Evolutionary conservation across 2,888 invertebrate genomes (phyloP).

Genomic region (Andrena minutula): DNA sequence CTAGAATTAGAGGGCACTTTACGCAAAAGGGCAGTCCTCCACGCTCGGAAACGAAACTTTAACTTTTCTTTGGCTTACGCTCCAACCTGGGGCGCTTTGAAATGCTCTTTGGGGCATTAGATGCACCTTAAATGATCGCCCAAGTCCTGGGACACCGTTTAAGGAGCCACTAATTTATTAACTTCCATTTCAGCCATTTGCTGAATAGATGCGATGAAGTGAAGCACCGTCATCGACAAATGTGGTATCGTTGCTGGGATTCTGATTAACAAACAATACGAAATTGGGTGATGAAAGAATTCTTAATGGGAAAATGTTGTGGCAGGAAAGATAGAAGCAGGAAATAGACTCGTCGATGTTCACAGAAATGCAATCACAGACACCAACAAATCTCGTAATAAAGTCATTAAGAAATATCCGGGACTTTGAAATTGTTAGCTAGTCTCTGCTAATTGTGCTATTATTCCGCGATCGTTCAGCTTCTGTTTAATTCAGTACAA

Average conservation of each 20-base stretch:
- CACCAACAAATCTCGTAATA: too few species aligned
- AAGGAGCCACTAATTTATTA: conserved; percentile 23
- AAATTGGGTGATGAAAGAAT: too few species aligned
- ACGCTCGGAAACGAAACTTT: conserved; percentile 35
- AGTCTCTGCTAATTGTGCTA: too few species aligned
- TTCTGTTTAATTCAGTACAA: too few species aligned
- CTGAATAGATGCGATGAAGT: not conserved
- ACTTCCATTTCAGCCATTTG: not conserved
- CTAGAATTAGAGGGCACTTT: conserved; percentile 56
- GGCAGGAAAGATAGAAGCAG: too few species aligned
- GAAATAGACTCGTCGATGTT: too few species aligned
- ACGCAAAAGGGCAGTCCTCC: conserved; percentile 33
- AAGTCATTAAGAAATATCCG: too few species aligned
- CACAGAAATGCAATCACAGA: too few species aligned
- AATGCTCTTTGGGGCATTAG: conserved; percentile 1
- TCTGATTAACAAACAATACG: not conserved
- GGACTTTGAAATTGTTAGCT: too few species aligned
- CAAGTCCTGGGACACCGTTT: conserved; percentile 6
- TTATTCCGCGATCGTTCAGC: too few species aligned
- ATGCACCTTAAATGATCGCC: not conserved
- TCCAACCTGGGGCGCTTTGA: conserved; percentile 20
- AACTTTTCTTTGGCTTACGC: conserved; percentile 39
- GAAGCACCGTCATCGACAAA: not conserved
- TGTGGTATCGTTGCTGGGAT: not conserved
- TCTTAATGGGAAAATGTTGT: too few species aligned